Evolutionary conservation across 2,888 invertebrate genomes (phyloP).

Genomic region (Dynastes tityus): DNA sequence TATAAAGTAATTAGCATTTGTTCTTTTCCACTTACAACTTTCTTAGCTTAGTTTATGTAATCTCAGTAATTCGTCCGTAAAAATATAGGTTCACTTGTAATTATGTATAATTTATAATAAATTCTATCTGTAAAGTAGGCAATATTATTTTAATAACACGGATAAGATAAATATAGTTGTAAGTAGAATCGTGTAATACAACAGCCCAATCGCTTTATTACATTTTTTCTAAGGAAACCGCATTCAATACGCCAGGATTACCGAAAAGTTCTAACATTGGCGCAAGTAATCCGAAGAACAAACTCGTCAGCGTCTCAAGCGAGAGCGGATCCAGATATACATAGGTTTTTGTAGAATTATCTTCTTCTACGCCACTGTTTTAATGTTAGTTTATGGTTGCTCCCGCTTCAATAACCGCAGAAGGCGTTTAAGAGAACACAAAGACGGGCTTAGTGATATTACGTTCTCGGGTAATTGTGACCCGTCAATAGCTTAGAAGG

Average conservation of each 20-base stretch:
- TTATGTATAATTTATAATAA: background rate
- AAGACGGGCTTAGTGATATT: conserved; percentile 68
- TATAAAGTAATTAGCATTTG: too few relatives aligned
- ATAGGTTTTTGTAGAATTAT: conserved; percentile 29
- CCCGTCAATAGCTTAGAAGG: conserved; percentile 63
- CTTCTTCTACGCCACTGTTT: conserved; percentile 37
- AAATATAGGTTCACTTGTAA: too few relatives aligned
- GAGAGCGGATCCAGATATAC: conserved; percentile 14
- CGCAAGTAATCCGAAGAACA: conserved; percentile 26
- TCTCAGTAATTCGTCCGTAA: too few relatives aligned
- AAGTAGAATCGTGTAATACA: background rate
- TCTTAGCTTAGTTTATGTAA: too few relatives aligned
- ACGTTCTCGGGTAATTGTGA: conserved; percentile 68
- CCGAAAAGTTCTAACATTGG: conserved; percentile 13
- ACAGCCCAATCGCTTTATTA: background rate
- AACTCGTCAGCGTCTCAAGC: background rate
- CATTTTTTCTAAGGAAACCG: conserved; percentile 22
- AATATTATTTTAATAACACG: too few relatives aligned
- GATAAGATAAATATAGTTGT: too few relatives aligned
- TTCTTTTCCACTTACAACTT: too few relatives aligned
- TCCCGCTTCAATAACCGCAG: conserved; percentile 56
- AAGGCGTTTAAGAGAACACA: conserved; percentile 61
- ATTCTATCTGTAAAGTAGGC: background rate
- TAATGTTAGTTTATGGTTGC: conserved; percentile 39
- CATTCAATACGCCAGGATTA: conserved; percentile 30